Evolutionary conservation across 2,888 invertebrate genomes (phyloP), one percentile per base, ranked within the genome.

Genomic region (Rhagophthalmus giganteus): DNA sequence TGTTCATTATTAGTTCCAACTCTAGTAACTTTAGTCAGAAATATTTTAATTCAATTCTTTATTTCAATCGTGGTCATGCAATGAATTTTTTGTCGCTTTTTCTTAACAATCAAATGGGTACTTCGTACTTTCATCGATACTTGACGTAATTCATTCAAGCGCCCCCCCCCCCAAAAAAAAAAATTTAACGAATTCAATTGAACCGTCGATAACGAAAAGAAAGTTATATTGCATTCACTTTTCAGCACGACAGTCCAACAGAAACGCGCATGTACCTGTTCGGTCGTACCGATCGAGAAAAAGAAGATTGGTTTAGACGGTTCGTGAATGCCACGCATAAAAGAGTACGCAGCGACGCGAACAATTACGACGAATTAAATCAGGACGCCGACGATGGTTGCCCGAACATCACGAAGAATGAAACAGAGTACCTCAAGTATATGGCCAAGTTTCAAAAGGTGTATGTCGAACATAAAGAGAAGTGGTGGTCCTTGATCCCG

Each of bases 211-310:
- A n/a, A n/a, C n/a, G n/a, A n/a, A n/a, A n/a, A n/a, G n/a, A n/a
- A n/a, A n/a, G n/a, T n/a, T n/a, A n/a, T n/a, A n/a, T n/a, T 11
- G 13, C 30, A 7, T 15, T 26, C n/a, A 13, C 13, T 35, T 27
- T 46, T 39, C 53, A 57, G 34, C 27, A 68, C 63, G 64, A 60
- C 9, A 63, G 58, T 45, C 60, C 65, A 2, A 47, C 52, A 2
- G 63, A 63, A 32, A 61, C 68, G 7, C 66, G 65, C 42, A 50
- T 73, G 7, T 72, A 69, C 54, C 27, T 73, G 11, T 89, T 90
- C 72, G 86, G 88, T 2, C 79, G 94, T 51, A 88, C 91, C n/a
- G 88, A 90, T 60, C 78, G 93, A 39, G 92, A 94, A 66, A 95
- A 95, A 73, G 93, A 93, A 73, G 88, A 92, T 65, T 94, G 94